Evolutionary conservation across 2,888 invertebrate species (phyloP), one percentile per base, ranked within the genome.

Genomic region (Protula sp.): DNA sequence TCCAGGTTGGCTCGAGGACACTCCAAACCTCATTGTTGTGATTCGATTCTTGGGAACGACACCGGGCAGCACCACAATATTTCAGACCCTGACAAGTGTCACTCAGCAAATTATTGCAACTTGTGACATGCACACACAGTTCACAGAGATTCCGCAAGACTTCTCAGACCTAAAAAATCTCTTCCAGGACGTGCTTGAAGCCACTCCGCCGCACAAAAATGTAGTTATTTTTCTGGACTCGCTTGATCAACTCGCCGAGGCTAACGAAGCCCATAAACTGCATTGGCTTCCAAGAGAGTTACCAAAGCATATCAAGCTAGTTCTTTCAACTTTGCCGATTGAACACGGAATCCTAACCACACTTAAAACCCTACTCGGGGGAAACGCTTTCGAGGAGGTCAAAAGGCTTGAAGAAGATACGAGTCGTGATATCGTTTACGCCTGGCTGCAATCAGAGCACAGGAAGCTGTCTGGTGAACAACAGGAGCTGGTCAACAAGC

Each of bases 351-450:
- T 92, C 92, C 0, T 65, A 26, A 48, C 54, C 22, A 47, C 24
- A 0, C 82, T 94, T 0, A 84, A 91, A 19, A 86, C 90, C 61
- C 92, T 94, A 89, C 89, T 94, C 55, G 93, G 94, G 71, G 87
- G 88, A 0, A 89, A 90, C 56, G 90, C 90, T 75, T 94, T 94
- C 72, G 86, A 94, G 14, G 91, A 51, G 19, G 53, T 63, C 3
- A 48, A 30, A 3, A n/a, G 26, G 1, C 30, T 63, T 2, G 61
- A 57, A 9, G 48, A 30, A n/a, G 50, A 55, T 2, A 24, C 48
- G 47, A 47, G 58, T 22, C 9, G 30, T n/a, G 50, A 55, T 2
- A 53, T 63, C n/a, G 9, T 63, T 1, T 31, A 31, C 1, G 30
- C 47, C 19, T 58, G 94, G 83, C 93, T 95, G 0, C 88, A 87